phyloP scores from a whole-genome alignment of 2,888 invertebrate genomes.

The Galerucella calmariensis region DNA sequence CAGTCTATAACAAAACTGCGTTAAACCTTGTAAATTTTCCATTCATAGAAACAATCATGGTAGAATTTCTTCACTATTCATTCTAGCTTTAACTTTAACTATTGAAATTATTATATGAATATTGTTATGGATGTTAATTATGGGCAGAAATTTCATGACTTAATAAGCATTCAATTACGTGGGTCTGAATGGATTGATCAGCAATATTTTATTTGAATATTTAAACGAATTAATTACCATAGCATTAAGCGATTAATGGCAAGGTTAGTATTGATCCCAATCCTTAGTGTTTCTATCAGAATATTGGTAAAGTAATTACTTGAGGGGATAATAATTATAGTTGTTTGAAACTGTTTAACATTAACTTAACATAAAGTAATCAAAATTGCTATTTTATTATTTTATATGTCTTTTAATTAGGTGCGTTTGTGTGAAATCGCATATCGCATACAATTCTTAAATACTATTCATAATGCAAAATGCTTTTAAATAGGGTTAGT shows the following conservation, averaged over 20 bases:
- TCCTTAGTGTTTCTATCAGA: background rate
- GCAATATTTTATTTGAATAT: conserved; percentile 22
- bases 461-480: too few species aligned
- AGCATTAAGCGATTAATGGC: conserved; percentile 17
- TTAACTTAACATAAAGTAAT: background rate
- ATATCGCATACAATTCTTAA: too few species aligned
- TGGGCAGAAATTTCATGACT: background rate
- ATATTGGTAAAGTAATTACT: background rate
- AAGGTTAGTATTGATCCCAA: conserved; percentile 23
- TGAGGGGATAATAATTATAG: background rate
- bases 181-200: conserved; percentile 23
- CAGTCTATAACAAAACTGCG: too few species aligned
- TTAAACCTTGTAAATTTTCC: too few species aligned
- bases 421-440: background rate
- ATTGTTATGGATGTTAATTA: background rate
- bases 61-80: too few species aligned
- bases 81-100: too few species aligned
- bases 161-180: conserved; percentile 27
- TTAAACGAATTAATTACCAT: conserved; percentile 27
- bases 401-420: background rate
- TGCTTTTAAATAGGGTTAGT: too few species aligned
- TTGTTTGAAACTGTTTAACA: background rate
- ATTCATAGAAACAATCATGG: too few species aligned
- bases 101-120: background rate
- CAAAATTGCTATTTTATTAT: conserved; percentile 6